Evolutionary conservation across 1,140 invertebrate genomes (phyloP).

Genomic region (Trinorchestia longiramus): DNA sequence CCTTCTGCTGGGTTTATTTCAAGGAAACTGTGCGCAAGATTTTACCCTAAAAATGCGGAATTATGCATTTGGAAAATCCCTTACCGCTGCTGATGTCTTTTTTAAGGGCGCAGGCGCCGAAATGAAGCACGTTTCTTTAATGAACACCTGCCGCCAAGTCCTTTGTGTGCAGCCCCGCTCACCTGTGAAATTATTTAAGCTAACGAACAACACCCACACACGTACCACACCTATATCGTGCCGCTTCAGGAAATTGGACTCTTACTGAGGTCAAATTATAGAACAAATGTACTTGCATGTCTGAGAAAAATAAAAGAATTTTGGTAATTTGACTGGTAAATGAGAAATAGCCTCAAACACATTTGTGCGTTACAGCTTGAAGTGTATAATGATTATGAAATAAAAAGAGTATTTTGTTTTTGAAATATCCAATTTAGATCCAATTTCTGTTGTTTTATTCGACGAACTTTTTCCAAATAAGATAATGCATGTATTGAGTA

Average conservation of each 20-base stretch:
- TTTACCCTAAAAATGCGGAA: conserved; percentile 25
- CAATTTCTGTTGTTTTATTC: no score
- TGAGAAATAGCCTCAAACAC: not conserved
- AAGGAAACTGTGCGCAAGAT: not conserved
- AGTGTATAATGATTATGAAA: no score
- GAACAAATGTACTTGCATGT: not conserved
- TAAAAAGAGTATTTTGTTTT: no score
- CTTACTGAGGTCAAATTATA: not conserved
- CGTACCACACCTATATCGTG: not conserved
- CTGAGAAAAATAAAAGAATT: not conserved
- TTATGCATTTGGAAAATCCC: conserved; percentile 39
- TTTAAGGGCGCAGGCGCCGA: conserved; percentile 9
- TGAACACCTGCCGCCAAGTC: conserved; percentile 13
- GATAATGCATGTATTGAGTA: no score
- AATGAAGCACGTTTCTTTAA: conserved; percentile 33
- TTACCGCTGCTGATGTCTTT: conserved; percentile 38
- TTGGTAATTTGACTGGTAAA: not conserved
- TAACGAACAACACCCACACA: not conserved
- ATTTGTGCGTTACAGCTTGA: no score
- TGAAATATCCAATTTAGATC: no score
- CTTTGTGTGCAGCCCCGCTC: not conserved
- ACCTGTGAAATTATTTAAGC: not conserved
- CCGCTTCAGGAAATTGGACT: not conserved
- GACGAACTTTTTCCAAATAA: no score
- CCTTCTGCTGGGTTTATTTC: not conserved